Evolutionary conservation across 2,797 vertebrate genomes (phyloP).

Genomic region (Lithobates sylvaticus): DNA sequence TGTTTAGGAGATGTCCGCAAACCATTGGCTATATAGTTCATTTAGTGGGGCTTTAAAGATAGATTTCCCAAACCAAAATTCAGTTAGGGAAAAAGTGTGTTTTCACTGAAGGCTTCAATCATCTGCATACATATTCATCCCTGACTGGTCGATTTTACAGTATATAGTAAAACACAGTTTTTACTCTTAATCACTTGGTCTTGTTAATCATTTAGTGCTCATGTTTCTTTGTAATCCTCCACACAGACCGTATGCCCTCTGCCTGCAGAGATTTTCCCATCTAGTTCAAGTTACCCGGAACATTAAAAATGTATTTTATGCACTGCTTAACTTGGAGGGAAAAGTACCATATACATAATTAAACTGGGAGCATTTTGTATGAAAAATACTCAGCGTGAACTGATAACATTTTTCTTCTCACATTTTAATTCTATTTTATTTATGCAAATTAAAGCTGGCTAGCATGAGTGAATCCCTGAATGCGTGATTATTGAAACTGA

Average conservation of each 20-base stretch:
- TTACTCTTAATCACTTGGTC: background rate
- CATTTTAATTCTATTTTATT: slow-evolving; percentile 44
- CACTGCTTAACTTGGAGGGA: slow-evolving; percentile 33
- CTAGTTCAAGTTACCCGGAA: slow-evolving; percentile 25
- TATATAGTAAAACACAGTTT: background rate
- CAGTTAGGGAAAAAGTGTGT: too few species aligned
- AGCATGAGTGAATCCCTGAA: slow-evolving; percentile 13
- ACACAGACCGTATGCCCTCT: slow-evolving; percentile 10
- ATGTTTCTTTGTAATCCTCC: slow-evolving; percentile 16
- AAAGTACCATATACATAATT: slow-evolving; percentile 46
- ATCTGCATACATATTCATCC: too few species aligned
- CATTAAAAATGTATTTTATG: slow-evolving; percentile 47
- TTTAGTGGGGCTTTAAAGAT: too few species aligned
- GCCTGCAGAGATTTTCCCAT: slow-evolving; percentile 39
- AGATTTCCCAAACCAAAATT: too few species aligned
- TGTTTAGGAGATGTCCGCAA: too few species aligned
- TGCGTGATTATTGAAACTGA: slow-evolving; percentile 42
- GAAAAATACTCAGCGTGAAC: slow-evolving; percentile 39
- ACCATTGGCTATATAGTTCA: too few species aligned
- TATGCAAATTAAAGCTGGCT: slow-evolving; percentile 51
- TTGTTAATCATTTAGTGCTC: background rate
- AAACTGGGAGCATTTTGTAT: slow-evolving; percentile 45
- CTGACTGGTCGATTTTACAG: too few species aligned
- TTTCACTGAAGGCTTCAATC: too few species aligned
- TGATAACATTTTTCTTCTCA: slow-evolving; percentile 40